Base-by-base conservation (phyloP, 2,888 invertebrate species). In the Caenorhabditis panamensis region DNA sequence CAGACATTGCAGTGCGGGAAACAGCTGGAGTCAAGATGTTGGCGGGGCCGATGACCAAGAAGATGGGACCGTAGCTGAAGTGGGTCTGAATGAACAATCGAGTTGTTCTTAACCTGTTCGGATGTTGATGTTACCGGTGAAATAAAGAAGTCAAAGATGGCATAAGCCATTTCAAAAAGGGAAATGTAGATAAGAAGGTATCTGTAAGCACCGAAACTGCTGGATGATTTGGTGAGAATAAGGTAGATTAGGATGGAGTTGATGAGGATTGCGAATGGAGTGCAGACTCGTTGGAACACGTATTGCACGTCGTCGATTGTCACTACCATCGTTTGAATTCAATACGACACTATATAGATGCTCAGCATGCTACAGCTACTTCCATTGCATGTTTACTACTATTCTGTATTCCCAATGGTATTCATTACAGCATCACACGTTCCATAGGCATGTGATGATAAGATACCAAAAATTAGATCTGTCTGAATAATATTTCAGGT, bases 191-290 rank as follows among this genome's bases (percentile, higher is more conserved):
- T 54, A 26, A 54, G 26, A 3, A 58, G 31, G 36, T 31, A 31
- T 1, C 22, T 26, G 36, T 58, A 58, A 20, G 22, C 36, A 11
- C 58, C 58, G 20, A 58, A 36, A 20, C 20, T 16, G 8, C 20
- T 58, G 18, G 58, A 36, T 1, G 58, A 58, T n/a, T 58, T 58
- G 36, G n/a, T n/a, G 20, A 58, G 1, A n/a, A 58, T 58, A 5
- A 58, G 36, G 11, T 18, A 9, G 31, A 58, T 31, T n/a, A 58
- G 58, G 1, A 58, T 18, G 18, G 8, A 18, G 36, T 58, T 58
- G 6, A 13, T 36, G 9, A 58, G 36, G 20, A 58, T 2, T 6
- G 41, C 41, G 13, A 6, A 13, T 2, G 49, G 49, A 4, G 49
- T 22, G 49, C 49, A 49, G 3, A 49, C 22, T 49, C 49, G 18